phyloP scores from a whole-genome alignment of 2,888 invertebrate species.

The Ophraella communa region DNA sequence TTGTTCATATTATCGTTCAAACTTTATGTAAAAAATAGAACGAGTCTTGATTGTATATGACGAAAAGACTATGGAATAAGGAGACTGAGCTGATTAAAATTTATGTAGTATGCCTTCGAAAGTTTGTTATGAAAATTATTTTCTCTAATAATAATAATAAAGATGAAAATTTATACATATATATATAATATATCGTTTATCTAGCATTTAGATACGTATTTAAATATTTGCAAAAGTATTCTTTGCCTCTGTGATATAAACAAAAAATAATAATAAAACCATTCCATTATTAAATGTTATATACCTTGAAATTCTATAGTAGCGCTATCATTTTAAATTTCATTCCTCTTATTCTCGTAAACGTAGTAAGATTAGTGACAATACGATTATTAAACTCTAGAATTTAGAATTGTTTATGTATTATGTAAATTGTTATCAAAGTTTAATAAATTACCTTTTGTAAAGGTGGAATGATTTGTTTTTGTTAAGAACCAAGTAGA shows the following conservation, averaged over 20 bases:
- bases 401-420: slow-evolving; percentile 11
- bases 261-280: slow-evolving; percentile 22
- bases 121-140: background rate
- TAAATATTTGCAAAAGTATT: slow-evolving; percentile 8
- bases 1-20: no score
- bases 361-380: background rate
- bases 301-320: slow-evolving; percentile 7
- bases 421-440: slow-evolving; percentile 28
- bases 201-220: background rate
- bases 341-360: slow-evolving; percentile 6
- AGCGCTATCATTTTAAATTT: slow-evolving; percentile 1
- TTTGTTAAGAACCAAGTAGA: background rate
- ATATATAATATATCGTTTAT: no score
- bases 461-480: slow-evolving; percentile 27
- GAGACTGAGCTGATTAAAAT: background rate
- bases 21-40: no score
- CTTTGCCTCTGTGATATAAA: slow-evolving; percentile 31
- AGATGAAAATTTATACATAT: background rate
- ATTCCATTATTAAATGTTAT: slow-evolving; percentile 27
- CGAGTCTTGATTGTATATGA: background rate
- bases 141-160: no score
- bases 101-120: slow-evolving; percentile 2
- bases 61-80: background rate
- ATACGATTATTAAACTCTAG: slow-evolving; percentile 8
- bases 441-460: slow-evolving; percentile 33